phyloP scores from a whole-genome alignment of 2,113 vertebrate species.

The Apus apus region DNA sequence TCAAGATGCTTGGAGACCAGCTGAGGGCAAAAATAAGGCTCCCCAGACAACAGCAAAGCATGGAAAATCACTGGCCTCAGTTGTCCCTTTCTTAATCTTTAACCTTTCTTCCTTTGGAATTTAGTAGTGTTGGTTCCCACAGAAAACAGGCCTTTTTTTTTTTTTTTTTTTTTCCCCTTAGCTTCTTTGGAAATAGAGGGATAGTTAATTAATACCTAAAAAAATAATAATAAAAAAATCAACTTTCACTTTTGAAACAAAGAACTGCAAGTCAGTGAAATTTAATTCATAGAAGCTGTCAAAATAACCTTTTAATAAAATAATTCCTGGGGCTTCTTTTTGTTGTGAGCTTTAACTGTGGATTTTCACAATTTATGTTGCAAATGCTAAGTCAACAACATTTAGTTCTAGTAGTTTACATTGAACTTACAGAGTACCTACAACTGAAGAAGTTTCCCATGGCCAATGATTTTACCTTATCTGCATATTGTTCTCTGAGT shows the following conservation, averaged over 20 bases:
- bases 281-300: not conserved
- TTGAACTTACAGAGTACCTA: not conserved
- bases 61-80: not conserved
- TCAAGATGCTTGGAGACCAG: not conserved
- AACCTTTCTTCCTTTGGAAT: slow-evolving; percentile 23
- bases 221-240: not conserved
- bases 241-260: not conserved
- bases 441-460: rapidly evolving
- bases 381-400: not conserved
- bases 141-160: not conserved
- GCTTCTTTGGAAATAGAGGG: not conserved
- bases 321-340: not conserved
- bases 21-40: slow-evolving; percentile 2
- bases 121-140: slow-evolving; percentile 18
- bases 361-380: not conserved
- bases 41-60: slow-evolving; percentile 7
- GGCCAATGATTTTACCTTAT: not conserved
- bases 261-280: not conserved
- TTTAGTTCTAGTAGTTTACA: not conserved
- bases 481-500: not conserved
- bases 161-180: not conserved
- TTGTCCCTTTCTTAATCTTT: not conserved
- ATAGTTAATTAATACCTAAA: not conserved
- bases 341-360: not conserved
- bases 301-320: not conserved